Conservation (phyloP, 2,888 invertebrate genomes). For the Linnaemya tessellans region DNA sequence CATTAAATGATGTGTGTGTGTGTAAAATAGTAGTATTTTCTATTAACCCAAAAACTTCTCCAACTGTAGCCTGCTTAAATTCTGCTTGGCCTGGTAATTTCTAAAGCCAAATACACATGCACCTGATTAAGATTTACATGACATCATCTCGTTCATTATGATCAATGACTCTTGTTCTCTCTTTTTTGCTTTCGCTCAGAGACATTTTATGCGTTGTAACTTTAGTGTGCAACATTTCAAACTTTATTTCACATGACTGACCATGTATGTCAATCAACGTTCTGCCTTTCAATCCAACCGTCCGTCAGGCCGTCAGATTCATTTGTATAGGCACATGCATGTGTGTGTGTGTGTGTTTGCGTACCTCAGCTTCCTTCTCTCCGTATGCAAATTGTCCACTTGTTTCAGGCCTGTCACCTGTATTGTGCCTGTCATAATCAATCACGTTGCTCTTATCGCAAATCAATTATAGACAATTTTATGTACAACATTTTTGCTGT, state of each 20-base stretch:
- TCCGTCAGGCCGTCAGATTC: constrained; percentile 4
- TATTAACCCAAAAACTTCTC: no score
- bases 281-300: constrained; percentile 29
- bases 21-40: no score
- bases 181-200: background rate
- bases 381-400: constrained; percentile 60
- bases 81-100: background rate
- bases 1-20: no score
- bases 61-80: background rate
- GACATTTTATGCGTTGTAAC: background rate
- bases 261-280: constrained; percentile 72
- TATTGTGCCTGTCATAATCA: constrained; percentile 73
- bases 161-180: constrained; percentile 29
- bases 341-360: background rate
- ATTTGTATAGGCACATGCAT: no score
- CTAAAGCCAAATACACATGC: background rate
- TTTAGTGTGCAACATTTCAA: constrained; percentile 63
- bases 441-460: constrained; percentile 72
- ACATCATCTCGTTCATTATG: constrained; percentile 62
- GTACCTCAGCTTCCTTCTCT: background rate
- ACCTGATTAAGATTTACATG: constrained; percentile 53
- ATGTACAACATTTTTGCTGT: constrained; percentile 23
- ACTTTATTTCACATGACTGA: constrained; percentile 71
- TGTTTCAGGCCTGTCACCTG: constrained; percentile 70
- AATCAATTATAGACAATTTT: constrained; percentile 73